Conservation (phyloP, 2,797 vertebrate genomes). For the Phataginus tetradactyla region DNA sequence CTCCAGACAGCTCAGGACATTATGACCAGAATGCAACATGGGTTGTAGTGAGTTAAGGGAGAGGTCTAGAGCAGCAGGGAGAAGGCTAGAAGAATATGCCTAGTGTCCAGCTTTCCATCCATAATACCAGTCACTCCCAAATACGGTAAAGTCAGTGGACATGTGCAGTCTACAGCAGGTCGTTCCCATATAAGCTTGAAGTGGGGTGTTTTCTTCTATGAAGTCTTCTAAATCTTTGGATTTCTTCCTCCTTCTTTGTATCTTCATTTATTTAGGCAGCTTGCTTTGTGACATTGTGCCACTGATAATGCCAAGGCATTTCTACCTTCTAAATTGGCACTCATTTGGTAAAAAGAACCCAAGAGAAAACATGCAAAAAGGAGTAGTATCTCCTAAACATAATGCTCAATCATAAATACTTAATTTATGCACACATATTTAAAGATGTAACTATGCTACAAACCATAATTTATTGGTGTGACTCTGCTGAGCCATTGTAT, state of each 20-base stretch:
- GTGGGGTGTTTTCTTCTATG: background rate
- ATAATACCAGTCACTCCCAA: background rate
- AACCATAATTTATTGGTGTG: constrained; percentile 15
- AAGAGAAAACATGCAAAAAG: background rate
- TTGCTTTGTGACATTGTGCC: background rate
- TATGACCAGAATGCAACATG: background rate
- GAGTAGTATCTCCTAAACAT: background rate
- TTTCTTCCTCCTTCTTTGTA: background rate
- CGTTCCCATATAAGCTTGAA: background rate
- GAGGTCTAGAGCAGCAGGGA: background rate
- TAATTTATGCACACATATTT: constrained; percentile 14
- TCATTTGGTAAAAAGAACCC: background rate
- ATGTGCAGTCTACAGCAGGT: background rate
- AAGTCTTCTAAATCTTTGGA: background rate
- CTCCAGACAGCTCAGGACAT: background rate
- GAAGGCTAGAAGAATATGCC: background rate
- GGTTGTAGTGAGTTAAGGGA: background rate
- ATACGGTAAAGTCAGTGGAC: background rate
- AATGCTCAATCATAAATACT: background rate
- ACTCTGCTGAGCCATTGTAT: constrained; percentile 30
- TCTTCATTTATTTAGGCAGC: background rate
- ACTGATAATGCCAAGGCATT: background rate
- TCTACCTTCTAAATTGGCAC: background rate
- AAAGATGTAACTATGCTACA: constrained; percentile 37
- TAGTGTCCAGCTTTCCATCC: background rate